Percentiles rank a stretch among this genome's conserved stretches.
phyloP scores from a whole-genome alignment of 1,140 invertebrate species.

The Chlorops oryzae region DNA sequence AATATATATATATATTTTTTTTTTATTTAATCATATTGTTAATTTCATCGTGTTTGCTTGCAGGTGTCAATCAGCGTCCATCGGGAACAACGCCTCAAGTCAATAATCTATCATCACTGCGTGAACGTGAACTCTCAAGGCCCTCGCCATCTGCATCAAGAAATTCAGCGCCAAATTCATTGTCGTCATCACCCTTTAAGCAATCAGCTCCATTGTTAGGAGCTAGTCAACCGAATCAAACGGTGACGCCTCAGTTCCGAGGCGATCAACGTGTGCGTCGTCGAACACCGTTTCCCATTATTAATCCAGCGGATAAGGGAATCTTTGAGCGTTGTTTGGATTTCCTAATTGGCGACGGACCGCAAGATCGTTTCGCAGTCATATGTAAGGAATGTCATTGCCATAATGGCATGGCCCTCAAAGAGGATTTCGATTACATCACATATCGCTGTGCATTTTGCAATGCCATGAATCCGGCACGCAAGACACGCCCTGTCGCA shows the following conservation, averaged over 20 bases:
- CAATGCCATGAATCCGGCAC: constrained; percentile 71
- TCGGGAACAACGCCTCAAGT: too few relatives aligned
- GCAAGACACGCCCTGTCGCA: constrained; percentile 72
- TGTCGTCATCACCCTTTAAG: too few relatives aligned
- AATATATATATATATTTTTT: too few relatives aligned
- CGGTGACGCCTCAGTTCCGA: constrained; percentile 1
- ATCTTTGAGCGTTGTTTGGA: constrained; percentile 85
- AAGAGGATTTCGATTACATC: constrained; percentile 94
- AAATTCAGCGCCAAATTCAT: too few relatives aligned
- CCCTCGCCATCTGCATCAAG: too few relatives aligned
- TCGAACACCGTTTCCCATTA: constrained; percentile 41
- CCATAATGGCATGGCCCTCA: constrained; percentile 96
- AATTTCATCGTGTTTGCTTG: too few relatives aligned
- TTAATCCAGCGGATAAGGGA: constrained; percentile 53
- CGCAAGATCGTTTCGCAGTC: constrained; percentile 87
- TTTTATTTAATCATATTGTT: too few relatives aligned
- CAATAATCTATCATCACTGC: too few relatives aligned
- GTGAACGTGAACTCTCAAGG: too few relatives aligned
- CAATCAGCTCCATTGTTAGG: too few relatives aligned
- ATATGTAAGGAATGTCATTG: constrained; percentile 85
- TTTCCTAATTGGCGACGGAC: constrained; percentile 91
- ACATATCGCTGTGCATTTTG: constrained; percentile 88
- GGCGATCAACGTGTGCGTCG: constrained; percentile 36
- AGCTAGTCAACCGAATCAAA: constrained; percentile 1
- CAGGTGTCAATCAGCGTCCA: too few relatives aligned